Evolutionary conservation across 1,140 invertebrate genomes (phyloP).

Genomic region (Hyphantria cunea): DNA sequence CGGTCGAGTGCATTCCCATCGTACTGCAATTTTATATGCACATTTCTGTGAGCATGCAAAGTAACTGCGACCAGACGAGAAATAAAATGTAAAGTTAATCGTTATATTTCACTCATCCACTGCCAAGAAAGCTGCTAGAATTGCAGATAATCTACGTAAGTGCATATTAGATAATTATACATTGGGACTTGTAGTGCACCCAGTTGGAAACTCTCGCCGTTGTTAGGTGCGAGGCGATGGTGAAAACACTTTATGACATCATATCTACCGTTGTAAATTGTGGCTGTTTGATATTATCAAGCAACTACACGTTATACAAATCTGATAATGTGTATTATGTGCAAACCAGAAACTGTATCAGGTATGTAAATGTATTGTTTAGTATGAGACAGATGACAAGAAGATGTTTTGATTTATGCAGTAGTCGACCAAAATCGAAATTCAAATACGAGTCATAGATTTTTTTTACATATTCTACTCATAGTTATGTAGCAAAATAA

Average conservation of each 20-base stretch:
- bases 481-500: too few relatives aligned
- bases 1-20: too few relatives aligned
- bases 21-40: too few relatives aligned
- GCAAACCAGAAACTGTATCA: neutral
- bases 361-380: neutral
- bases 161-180: constrained; percentile 11
- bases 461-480: too few relatives aligned
- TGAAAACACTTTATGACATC: constrained; percentile 2
- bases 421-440: too few relatives aligned
- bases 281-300: neutral
- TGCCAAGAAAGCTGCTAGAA: neutral
- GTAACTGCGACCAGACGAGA: too few relatives aligned
- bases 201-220: constrained; percentile 7
- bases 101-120: too few relatives aligned
- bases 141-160: neutral
- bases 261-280: neutral
- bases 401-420: too few relatives aligned
- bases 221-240: constrained; percentile 6
- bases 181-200: neutral
- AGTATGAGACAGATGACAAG: too few relatives aligned
- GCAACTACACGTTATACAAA: neutral
- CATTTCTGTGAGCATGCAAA: too few relatives aligned
- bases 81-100: too few relatives aligned
- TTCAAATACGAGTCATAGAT: too few relatives aligned
- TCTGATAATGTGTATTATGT: neutral